Conservation (phyloP, 2,888 invertebrate genomes). For the Iphiclides podalirius region DNA sequence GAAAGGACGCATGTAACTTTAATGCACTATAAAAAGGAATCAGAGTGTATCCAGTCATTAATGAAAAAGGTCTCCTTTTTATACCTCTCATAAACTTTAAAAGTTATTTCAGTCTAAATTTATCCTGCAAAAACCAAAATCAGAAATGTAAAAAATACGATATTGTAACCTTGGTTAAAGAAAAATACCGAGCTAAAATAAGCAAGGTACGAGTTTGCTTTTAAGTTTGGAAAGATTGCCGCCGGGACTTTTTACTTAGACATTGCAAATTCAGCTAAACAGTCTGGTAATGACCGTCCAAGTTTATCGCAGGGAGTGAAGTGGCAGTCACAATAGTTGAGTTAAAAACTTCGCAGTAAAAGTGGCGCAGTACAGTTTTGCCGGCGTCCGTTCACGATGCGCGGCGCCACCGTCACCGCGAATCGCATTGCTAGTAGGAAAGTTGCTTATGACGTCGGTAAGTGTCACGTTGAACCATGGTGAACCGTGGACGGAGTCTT, state of each 20-base stretch:
- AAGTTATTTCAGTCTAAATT: neutral
- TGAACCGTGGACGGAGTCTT: slow-evolving; percentile 74
- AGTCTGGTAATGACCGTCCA: too few species aligned
- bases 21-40: neutral
- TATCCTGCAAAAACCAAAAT: neutral
- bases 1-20: too few species aligned
- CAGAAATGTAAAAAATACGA: neutral
- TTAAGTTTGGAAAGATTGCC: neutral
- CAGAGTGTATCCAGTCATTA: neutral
- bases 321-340: slow-evolving; percentile 48
- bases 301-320: too few species aligned
- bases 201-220: neutral
- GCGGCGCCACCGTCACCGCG: slow-evolving; percentile 41
- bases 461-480: slow-evolving; percentile 79
- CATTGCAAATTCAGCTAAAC: too few species aligned
- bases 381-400: slow-evolving; percentile 50
- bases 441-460: slow-evolving; percentile 78
- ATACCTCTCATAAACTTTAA: neutral
- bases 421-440: slow-evolving; percentile 78
- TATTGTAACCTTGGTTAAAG: neutral
- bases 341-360: slow-evolving; percentile 61
- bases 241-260: too few species aligned
- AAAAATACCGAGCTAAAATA: neutral
- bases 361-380: slow-evolving; percentile 61
- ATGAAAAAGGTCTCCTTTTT: neutral